Evolutionary conservation across 1,140 invertebrate species (phyloP), one percentile per base, ranked within the genome.

Genomic region (Leptinotarsa texana): DNA sequence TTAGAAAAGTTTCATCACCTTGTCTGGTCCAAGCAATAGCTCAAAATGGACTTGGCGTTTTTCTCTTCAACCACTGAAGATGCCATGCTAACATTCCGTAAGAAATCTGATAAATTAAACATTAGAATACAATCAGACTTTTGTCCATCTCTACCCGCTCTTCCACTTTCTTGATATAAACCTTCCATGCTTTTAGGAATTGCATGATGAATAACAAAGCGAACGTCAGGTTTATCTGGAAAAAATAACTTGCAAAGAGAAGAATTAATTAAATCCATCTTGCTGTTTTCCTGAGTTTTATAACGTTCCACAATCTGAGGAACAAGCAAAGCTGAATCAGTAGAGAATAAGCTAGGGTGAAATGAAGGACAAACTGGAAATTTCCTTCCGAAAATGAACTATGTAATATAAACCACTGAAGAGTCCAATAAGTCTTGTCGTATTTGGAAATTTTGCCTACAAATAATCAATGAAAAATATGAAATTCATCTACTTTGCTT

Each of bases 161-260:
- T 88, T 17, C 98, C 98, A 67, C 96, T 93, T 88, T 99, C 98
- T 86, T 99, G 98, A 87, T 99, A 99, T 83, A 98, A 98, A 2
- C 96, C 95, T 88, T 99, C 98, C 80, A 99, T 93, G 18, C 95
- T 98, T 87, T 98, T 98, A 33, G 97, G 97, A 74, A 98, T 79
- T 1, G 94, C 92, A 82, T 94, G 94, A 86, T 99, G 98, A 70
- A 99, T 91, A 0, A 98, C 95, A 87, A 92, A 97, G 17, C 94
- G 90, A 3, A 97, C 95, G 87, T 97, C 95, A 15, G 96, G 93
- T 84, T 99, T 99, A 87, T 99, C 97, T 83, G 71, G 68, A 73
- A 75, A 73, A 62, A 67, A 73, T 47, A 69, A 33, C 15, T 57
- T 57, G 51, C 4, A 57, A 57, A 57, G 6, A 57, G 17, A n/a